phyloP scores from a whole-genome alignment of 2,797 vertebrate genomes.

The Cuculus canorus region DNA sequence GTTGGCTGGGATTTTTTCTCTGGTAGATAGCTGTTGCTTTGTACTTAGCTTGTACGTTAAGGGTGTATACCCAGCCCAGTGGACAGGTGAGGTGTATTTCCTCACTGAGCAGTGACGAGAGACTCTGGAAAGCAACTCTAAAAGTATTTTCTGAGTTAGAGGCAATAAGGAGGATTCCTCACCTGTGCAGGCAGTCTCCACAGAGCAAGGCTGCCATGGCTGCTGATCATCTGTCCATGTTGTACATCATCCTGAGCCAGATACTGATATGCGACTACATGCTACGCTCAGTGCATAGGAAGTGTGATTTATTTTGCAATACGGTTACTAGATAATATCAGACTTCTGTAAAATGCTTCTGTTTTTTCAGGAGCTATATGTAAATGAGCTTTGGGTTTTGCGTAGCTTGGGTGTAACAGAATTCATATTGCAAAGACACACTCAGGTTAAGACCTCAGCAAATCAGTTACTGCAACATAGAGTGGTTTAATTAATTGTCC shows the following conservation, averaged over 20 bases:
- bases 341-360: constrained; percentile 55
- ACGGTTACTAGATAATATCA: constrained; percentile 34
- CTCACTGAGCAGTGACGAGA: not conserved
- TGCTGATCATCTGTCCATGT: not conserved
- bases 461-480: not conserved
- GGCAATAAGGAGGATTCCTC: not conserved
- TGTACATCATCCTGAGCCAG: not conserved
- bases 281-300: not conserved
- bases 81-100: not conserved
- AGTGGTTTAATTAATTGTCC: not conserved
- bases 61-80: not conserved
- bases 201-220: not conserved
- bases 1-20: not conserved
- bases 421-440: not conserved
- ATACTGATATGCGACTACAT: not conserved
- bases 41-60: not conserved
- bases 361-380: constrained; percentile 15
- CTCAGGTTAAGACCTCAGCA: not conserved
- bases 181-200: not conserved
- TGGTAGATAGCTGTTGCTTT: not conserved
- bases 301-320: not conserved
- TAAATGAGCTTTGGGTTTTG: not conserved
- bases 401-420: not conserved
- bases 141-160: not conserved
- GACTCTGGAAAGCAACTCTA: not conserved